Conservation (phyloP, 2,113 vertebrate genomes). For the Martes martes region DNA sequence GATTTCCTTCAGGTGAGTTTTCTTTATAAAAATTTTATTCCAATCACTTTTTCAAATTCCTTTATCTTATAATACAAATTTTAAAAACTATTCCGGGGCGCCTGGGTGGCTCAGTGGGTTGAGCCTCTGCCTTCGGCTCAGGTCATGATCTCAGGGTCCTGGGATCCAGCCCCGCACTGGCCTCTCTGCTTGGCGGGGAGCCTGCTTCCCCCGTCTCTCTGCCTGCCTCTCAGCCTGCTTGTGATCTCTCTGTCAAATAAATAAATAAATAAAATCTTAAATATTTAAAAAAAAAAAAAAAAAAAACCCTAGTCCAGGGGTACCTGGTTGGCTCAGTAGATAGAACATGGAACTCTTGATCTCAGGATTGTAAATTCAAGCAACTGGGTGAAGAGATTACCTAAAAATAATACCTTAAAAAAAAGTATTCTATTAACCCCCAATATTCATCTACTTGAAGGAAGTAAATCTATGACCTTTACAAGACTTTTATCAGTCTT, state of each 20-base stretch:
- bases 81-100: neutral
- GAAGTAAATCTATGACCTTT: neutral
- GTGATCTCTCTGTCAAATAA: too few species aligned
- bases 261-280: too few species aligned
- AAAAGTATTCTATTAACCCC: neutral
- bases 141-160: too few species aligned
- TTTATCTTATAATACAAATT: neutral
- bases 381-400: neutral
- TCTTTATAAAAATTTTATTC: conserved; percentile 5
- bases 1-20: neutral
- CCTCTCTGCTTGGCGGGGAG: too few species aligned
- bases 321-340: neutral
- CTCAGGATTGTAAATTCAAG: neutral
- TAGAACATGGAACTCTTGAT: neutral
- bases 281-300: neutral
- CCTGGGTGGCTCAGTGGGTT: neutral
- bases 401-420: neutral
- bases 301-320: neutral
- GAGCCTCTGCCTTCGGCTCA: too few species aligned
- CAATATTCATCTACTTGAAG: conserved; percentile 3
- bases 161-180: too few species aligned
- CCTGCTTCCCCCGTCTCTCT: too few species aligned
- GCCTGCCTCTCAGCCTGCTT: too few species aligned
- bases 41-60: conserved; percentile 28
- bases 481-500: neutral